Conservation (phyloP, 1,140 invertebrate species). For the Bombus affinis region DNA sequence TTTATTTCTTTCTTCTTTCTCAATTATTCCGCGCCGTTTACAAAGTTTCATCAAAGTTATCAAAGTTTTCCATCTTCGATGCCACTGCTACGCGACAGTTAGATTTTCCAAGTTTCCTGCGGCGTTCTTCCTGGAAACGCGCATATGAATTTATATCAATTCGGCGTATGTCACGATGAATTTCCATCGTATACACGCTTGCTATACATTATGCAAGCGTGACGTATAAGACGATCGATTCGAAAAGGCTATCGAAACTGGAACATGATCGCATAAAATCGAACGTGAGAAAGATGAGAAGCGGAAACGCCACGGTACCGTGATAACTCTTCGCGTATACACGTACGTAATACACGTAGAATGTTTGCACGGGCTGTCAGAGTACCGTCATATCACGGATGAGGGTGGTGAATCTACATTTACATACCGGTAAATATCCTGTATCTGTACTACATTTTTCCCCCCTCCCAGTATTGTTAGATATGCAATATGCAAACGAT, state of each 20-base stretch:
- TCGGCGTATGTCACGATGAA: not conserved
- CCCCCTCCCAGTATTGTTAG: not conserved
- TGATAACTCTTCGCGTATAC: not conserved
- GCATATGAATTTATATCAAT: not conserved
- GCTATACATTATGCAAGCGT: constrained; percentile 3
- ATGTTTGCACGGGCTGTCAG: not conserved
- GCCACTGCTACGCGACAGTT: not conserved
- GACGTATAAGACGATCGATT: not conserved
- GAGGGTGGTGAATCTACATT: constrained; percentile 26
- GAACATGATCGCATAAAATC: constrained; percentile 12
- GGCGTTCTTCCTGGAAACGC: not conserved
- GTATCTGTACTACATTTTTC: not conserved
- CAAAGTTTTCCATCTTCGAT: not conserved
- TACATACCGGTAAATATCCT: not conserved
- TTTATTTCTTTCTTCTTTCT: not conserved
- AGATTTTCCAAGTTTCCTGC: not conserved
- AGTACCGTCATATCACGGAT: not conserved
- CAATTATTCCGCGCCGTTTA: no score
- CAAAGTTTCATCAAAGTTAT: no score
- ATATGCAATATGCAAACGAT: constrained; percentile 11
- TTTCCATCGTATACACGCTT: not conserved
- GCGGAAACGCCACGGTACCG: constrained; percentile 14
- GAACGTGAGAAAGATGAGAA: constrained; percentile 24
- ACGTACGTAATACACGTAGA: no score
- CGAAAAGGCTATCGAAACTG: constrained; percentile 4